Evolutionary conservation across 2,113 vertebrate genomes (phyloP).

Genomic region (Tyrannus savana): DNA sequence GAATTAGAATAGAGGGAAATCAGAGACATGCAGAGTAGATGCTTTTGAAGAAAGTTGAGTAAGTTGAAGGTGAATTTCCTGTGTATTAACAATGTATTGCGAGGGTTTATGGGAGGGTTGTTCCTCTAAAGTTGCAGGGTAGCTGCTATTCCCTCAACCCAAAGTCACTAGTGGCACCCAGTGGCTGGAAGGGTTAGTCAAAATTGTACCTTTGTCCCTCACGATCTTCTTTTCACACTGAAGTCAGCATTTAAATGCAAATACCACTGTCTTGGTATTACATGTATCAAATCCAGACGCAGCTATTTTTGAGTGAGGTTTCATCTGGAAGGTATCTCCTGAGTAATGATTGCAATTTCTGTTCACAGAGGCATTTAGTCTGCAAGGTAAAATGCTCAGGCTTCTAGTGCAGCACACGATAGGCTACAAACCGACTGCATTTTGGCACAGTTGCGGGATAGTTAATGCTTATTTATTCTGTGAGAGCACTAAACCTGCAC

Average conservation of each 20-base stretch:
- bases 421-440: not conserved
- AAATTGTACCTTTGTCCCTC: slow-evolving; percentile 4
- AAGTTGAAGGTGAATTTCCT: not conserved
- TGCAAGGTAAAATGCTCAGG: not conserved
- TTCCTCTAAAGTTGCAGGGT: not conserved
- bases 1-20: not conserved
- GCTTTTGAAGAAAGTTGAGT: not conserved
- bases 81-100: not conserved
- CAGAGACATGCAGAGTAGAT: not conserved
- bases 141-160: slow-evolving; percentile 13
- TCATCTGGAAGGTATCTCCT: not conserved
- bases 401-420: not conserved
- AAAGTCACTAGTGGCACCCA: slow-evolving; percentile 67
- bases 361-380: not conserved
- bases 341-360: not conserved
- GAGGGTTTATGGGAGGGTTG: not conserved
- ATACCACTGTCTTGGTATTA: not conserved
- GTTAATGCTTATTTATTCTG: slow-evolving; percentile 65
- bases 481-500: slow-evolving; percentile 36
- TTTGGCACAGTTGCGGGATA: not conserved
- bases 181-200: slow-evolving; percentile 69
- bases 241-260: not conserved
- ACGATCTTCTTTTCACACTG: not conserved
- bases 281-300: not conserved
- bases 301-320: not conserved